Evolutionary conservation across 1,140 invertebrate species (phyloP), one percentile per base, ranked within the genome.

Genomic region (Ditylenchus dipsaci): DNA sequence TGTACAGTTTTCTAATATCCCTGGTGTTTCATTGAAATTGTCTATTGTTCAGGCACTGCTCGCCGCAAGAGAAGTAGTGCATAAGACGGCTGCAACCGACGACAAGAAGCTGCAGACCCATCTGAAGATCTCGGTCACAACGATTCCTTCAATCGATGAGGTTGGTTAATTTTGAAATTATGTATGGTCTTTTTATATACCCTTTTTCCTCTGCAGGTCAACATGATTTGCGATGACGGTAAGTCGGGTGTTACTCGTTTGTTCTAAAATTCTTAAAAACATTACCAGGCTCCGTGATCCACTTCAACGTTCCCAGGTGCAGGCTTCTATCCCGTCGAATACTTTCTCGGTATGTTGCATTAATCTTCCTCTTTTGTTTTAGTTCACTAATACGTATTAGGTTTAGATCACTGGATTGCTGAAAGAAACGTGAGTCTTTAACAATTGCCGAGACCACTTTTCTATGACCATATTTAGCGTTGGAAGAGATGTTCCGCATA

Each of bases 201-300:
- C n/a, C n/a, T 38, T 38, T 38, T 38, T 38, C n/a, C n/a, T n/a
- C n/a, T n/a, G n/a, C n/a, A 38, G 33, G 33, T 97, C 13, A 98
- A 98, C 86, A 98, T 99, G 92, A 97, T 98, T 78, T 98, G 98
- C 87, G 95, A 98, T 84, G 95, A 99, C 86, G 93, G 95, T 38
- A 3, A 11, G 33, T 38, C 33, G 3, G 11, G 11, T 38, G 3
- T 38, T 38, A 11, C 33, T 5, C 33, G 3, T 38, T n/a, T n/a
- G 33, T 11, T 38, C 33, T 38, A 38, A 38, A 38, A 38, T 38
- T 38, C 33, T 38, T 38, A n/a, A 97, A 15, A 98, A 98, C 86
- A 98, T 99, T 91, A 97, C 98, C 33, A 38, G 33, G 33, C 11
- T 91, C 91, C 49, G 95, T 99, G 3, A 96, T 99, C 83, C 95